A percentile compares a stretch with the other conserved stretches of the same genome.
phyloP scores from a whole-genome alignment of 2,888 invertebrate genomes.

The Neoitamus cyanurus region DNA sequence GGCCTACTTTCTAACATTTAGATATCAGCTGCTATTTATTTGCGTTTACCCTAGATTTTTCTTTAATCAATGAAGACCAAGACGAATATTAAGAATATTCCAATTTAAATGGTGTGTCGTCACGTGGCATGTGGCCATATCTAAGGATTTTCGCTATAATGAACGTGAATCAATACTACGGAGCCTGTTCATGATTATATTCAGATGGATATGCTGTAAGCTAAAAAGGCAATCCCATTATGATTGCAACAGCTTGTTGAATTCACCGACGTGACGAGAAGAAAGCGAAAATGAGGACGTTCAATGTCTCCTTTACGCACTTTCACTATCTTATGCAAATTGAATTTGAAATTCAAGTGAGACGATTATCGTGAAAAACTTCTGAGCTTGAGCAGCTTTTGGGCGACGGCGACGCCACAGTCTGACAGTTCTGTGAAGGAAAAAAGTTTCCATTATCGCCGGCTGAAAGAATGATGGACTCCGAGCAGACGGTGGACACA shows the following conservation, averaged over 20 bases:
- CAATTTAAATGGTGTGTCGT: too few relatives aligned
- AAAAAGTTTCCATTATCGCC: conserved; percentile 24
- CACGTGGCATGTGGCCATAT: too few relatives aligned
- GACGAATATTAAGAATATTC: too few relatives aligned
- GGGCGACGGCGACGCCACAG: neutral
- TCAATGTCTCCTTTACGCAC: neutral
- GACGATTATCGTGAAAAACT: conserved; percentile 4
- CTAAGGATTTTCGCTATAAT: too few relatives aligned
- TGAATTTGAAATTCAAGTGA: neutral
- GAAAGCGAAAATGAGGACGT: neutral
- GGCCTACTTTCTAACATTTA: too few relatives aligned
- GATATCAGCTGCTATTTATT: too few relatives aligned
- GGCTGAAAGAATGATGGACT: conserved; percentile 27
- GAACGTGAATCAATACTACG: neutral
- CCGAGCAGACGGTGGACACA: conserved; percentile 30
- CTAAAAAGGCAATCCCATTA: neutral
- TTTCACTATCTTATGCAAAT: neutral
- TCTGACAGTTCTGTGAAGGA: neutral
- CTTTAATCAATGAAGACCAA: too few relatives aligned
- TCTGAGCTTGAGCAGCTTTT: neutral
- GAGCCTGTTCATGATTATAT: neutral
- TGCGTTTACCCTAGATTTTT: too few relatives aligned
- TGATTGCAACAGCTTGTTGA: neutral
- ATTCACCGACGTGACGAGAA: neutral
- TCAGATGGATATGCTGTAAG: neutral